Percentiles rank a stretch among this genome's conserved stretches.
phyloP scores from a whole-genome alignment of 2,113 vertebrate genomes.

The Hippocampus mohnikei region DNA sequence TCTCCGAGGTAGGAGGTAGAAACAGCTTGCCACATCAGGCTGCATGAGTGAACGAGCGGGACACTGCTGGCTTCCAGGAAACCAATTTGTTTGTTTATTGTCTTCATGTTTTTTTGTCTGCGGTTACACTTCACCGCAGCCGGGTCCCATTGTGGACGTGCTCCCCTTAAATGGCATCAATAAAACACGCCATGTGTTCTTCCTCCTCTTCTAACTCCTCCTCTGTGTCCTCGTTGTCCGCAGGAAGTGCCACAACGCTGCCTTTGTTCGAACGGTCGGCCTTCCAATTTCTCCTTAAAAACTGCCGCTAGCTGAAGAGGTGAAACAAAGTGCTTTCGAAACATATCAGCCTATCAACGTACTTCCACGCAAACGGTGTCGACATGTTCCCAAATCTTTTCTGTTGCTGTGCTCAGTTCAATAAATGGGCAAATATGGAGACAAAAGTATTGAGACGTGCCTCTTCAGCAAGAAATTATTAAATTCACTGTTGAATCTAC shows the following conservation, averaged over 20 bases:
- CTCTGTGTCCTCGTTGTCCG: conserved; percentile 8
- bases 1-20: conserved; percentile 45
- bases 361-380: conserved; percentile 39
- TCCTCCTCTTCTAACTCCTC: conserved; percentile 26
- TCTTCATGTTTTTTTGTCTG: conserved; percentile 65
- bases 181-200: conserved; percentile 63
- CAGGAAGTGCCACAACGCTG: conserved; percentile 41
- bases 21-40: conserved; percentile 37
- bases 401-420: conserved; percentile 30
- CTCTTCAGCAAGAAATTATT: too few relatives aligned
- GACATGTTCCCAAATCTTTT: conserved; percentile 43
- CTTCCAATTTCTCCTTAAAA: conserved; percentile 54
- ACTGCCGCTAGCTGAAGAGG: conserved; percentile 46
- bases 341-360: conserved; percentile 49
- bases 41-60: conserved; percentile 55
- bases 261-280: conserved; percentile 33
- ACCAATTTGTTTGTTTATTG: conserved; percentile 77
- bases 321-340: conserved; percentile 61
- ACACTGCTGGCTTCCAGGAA: conserved; percentile 68
- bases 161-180: conserved; percentile 73
- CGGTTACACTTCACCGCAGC: conserved; percentile 72
- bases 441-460: not conserved
- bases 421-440: conserved; percentile 7
- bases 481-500: not conserved
- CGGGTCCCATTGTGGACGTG: conserved; percentile 59